Percentiles rank a stretch among this genome's conserved stretches.
phyloP scores from a whole-genome alignment of 1,140 invertebrate genomes.

The Littorina saxatilis region DNA sequence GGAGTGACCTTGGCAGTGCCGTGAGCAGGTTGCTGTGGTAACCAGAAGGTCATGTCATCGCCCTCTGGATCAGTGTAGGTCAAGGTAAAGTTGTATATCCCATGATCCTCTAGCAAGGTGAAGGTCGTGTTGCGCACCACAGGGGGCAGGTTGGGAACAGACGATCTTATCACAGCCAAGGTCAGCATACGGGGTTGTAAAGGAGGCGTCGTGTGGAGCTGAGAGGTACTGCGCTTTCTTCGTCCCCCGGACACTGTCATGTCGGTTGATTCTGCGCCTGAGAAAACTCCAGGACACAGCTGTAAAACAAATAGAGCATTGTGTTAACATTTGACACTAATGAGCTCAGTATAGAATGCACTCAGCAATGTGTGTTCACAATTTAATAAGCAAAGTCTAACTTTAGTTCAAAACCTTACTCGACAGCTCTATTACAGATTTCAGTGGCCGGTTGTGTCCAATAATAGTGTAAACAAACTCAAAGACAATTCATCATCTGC shows the following conservation, averaged over 20 bases:
- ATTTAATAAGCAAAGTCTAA: no score
- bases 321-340: no score
- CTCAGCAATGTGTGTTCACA: no score
- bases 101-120: background rate
- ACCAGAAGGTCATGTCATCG: slow-evolving; percentile 6
- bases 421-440: no score
- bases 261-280: background rate
- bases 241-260: background rate
- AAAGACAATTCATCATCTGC: no score
- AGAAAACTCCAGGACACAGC: slow-evolving; percentile 6
- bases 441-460: no score
- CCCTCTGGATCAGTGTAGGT: slow-evolving; percentile 17
- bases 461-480: no score
- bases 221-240: background rate
- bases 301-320: background rate
- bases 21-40: background rate
- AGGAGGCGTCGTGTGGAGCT: background rate
- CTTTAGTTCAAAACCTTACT: no score
- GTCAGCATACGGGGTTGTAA: slow-evolving; percentile 13
- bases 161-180: background rate
- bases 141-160: slow-evolving; percentile 6
- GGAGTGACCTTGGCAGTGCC: background rate
- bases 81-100: slow-evolving; percentile 22
- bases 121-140: slow-evolving; percentile 10
- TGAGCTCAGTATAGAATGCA: no score